These are phyloP conservation scores for Hermaeophaga mercurialis DNA, from an alignment of 2,888 invertebrate species.

Conservation along the genomic window DNA sequence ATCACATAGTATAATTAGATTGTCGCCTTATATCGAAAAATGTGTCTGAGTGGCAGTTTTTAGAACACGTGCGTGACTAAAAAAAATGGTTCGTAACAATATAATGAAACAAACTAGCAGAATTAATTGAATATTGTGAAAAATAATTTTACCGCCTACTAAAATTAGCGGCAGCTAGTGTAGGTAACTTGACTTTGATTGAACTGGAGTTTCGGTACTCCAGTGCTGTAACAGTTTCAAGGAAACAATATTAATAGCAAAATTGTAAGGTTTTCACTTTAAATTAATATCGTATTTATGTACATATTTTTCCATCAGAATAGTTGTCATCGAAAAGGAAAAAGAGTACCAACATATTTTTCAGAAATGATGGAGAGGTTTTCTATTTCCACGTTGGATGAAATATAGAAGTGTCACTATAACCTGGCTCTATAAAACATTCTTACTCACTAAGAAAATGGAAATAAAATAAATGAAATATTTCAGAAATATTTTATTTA, in stretches of 20 bases:
- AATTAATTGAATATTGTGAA: slow-evolving; percentile 44
- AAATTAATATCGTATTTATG: too few species aligned
- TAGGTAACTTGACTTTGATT: slow-evolving; percentile 47
- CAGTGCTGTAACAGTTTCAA: slow-evolving; percentile 19
- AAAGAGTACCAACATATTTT: too few species aligned
- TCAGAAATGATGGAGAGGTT: too few species aligned
- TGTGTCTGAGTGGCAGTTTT: slow-evolving; percentile 11
- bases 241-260: background rate
- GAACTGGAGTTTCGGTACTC: slow-evolving; percentile 30
- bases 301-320: too few species aligned
- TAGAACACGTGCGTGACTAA: background rate
- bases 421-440: too few species aligned
- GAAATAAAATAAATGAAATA: too few species aligned
- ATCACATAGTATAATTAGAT: slow-evolving; percentile 22
- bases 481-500: too few species aligned
- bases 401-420: too few species aligned
- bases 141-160: slow-evolving; percentile 42
- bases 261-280: too few species aligned
- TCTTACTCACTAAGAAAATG: too few species aligned
- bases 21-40: slow-evolving; percentile 29
- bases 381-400: too few species aligned
- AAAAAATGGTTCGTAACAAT: slow-evolving; percentile 20
- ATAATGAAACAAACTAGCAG: slow-evolving; percentile 36
- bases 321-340: too few species aligned
- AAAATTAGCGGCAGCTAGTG: slow-evolving; percentile 35